Conservation (phyloP, 1,140 invertebrate species). For the Pseudobourletiella spinata region DNA sequence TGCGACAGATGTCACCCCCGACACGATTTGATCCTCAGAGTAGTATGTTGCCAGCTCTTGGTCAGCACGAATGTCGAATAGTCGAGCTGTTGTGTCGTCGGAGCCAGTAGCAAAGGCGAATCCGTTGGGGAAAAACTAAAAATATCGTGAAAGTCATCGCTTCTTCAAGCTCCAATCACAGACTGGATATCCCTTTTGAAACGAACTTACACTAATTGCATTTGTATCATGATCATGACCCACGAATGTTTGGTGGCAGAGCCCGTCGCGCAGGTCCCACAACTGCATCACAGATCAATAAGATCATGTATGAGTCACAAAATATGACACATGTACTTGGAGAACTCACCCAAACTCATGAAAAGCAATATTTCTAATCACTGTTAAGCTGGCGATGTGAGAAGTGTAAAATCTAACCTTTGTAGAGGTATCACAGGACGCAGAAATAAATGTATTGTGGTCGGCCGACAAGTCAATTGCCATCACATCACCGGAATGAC, state of each 20-base stretch:
- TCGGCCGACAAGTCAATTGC: conserved; percentile 89
- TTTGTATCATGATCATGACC: conserved; percentile 98
- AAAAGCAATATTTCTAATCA: too few species aligned
- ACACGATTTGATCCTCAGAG: neutral
- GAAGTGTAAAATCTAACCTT: too few species aligned
- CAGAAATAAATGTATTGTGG: conserved; percentile 93
- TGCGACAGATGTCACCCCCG: neutral
- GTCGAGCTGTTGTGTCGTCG: neutral
- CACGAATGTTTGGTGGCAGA: conserved; percentile 96
- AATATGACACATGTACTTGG: conserved; percentile 39
- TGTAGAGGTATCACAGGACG: conserved; percentile 94
- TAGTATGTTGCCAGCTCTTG: neutral
- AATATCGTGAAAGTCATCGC: too few species aligned
- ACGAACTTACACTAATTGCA: conserved; percentile 77
- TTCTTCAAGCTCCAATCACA: too few species aligned
- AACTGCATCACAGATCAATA: too few species aligned
- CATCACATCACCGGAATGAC: conserved; percentile 98
- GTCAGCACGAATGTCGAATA: neutral
- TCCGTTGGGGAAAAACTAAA: neutral
- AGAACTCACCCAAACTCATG: neutral
- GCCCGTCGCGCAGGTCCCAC: conserved; percentile 94
- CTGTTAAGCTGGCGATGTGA: too few species aligned
- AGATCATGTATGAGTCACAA: too few species aligned
- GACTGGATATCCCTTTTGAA: neutral
- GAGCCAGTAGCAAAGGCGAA: neutral